Base-by-base conservation (phyloP, 2,113 vertebrate genomes). In the Antigone vipio region DNA sequence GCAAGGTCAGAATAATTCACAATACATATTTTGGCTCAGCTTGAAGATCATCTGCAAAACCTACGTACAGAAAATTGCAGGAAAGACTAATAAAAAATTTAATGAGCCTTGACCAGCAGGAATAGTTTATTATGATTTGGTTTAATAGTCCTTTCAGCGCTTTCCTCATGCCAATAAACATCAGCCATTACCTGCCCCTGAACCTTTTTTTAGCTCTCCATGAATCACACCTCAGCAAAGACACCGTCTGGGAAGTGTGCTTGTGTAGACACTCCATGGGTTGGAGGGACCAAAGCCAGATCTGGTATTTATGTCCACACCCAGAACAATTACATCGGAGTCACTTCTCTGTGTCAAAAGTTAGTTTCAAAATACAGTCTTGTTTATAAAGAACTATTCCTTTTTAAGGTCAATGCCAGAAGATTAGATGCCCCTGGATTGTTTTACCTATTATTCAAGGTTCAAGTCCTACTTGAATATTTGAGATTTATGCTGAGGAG, bases 11-110 rank as follows among this genome's bases (percentile, higher is more conserved):
- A 75, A 47, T 44, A 60, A 89, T 64, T 80, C 63, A 47, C 23
- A 29, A 49, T 79, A n/a, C 23, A 3, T 72, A 53, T 93, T 81
- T 85, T 97, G 77, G 52, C 86, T 95, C 67, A 53, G 64, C 55
- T 85, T 89, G 52, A 90, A 85, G 38, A 72, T 71, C 64, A 74
- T 78, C 78, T 64, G 76, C 42, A 94, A 92, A 94, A 93, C 56
- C 19, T 62, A 42, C 32, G 6, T 34, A 47, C 4, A 66, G 86
- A 91, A 89, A 96, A 89, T 18, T 79, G 34, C 50, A 53, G 20
- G n/a, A 32, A 47, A 79, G 53, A 62, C 55, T 59, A 94, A 80
- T 93, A 92, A 92, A 92, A 91, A 47, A 18, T 32, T 16, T 34
- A 91, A 91, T 77, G 53, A 85, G 52, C 56, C 55, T 42, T 55